Percentiles rank a stretch among this genome's conserved stretches.
phyloP scores from a whole-genome alignment of 2,113 vertebrate species.

The Marmota monax region DNA sequence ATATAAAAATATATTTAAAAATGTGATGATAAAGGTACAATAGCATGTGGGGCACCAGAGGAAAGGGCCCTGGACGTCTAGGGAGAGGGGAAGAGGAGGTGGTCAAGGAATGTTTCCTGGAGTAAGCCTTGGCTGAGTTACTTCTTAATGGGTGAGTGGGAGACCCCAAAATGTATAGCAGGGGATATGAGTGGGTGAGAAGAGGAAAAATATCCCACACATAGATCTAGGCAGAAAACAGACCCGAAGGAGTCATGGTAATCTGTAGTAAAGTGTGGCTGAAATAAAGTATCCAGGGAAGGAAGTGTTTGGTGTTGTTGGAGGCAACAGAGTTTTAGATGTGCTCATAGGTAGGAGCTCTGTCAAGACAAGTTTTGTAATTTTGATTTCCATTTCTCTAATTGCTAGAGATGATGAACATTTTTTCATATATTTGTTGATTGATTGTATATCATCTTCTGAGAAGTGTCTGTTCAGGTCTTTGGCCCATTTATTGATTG shows the following conservation, averaged over 20 bases:
- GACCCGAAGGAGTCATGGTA: not conserved
- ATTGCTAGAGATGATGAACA: too few species aligned
- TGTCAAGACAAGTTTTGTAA: not conserved
- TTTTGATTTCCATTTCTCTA: too few species aligned
- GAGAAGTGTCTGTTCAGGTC: too few species aligned
- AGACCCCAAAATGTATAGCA: not conserved
- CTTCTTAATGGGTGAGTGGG: not conserved
- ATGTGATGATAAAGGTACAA: too few species aligned
- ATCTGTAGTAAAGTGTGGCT: not conserved
- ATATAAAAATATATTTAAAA: too few species aligned
- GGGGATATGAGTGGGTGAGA: fast-evolving
- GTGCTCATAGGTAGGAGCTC: not conserved
- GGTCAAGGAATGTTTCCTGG: not conserved
- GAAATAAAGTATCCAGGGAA: not conserved
- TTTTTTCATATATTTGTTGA: too few species aligned
- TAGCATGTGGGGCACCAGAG: too few species aligned
- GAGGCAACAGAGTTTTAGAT: not conserved
- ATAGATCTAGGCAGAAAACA: not conserved
- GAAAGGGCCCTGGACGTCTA: not conserved
- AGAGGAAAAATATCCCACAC: not conserved
- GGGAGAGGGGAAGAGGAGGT: not conserved
- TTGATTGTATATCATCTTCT: too few species aligned
- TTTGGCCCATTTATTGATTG: too few species aligned
- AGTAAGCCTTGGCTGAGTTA: not conserved
- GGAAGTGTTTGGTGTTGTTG: not conserved